Evolutionary conservation across 2,888 invertebrate species (phyloP), one percentile per base, ranked within the genome.

Genomic region (Diarsia dahlii): DNA sequence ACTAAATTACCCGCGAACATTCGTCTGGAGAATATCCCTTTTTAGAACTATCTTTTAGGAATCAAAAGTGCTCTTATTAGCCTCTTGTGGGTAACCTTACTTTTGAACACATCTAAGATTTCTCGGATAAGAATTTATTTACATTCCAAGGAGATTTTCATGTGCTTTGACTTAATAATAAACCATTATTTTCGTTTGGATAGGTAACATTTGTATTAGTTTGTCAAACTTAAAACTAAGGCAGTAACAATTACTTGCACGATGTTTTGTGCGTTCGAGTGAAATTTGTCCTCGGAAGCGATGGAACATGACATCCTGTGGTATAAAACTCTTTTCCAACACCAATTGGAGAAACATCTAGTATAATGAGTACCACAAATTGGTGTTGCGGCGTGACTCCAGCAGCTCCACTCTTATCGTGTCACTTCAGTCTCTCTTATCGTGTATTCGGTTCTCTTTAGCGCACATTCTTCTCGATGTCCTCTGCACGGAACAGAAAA

Each of bases 1-100:
- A 87, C 84, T 12, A 64, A 76, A 78, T 76, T 76, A 63, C 50
- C 67, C 50, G 46, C 50, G 46, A 75, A 75, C 34, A 48, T 67
- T 84, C 45, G 66, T 81, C 69, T 84, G 48, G n/a, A 74, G 68
- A 67, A 1, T 12, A 58, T 60, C 28, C 50, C 15, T 23, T 64
- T 62, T 66, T 52, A 46, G 45, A 77, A 65, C 15, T 5, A 69
- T 65, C 13, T 58, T 65, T 2, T 39, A 20, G 3, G 39, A 48
- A 82, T 54, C 39, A 63, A n/a, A n/a, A 78, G 52, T 52, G 45
- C 34, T 13, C 50, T 20, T 67, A 77, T 69, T 69, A 66, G 28
- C 15, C 62, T 34, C 56, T 66, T 56, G 67, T 23, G 60, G 34
- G 15, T 48, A 78, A 48, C 39, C 28, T 48, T 80, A 20, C 5